Percentiles rank a stretch among this genome's conserved stretches.
Evolutionary conservation across 2,888 invertebrate genomes (phyloP).

Genomic region (Ichneumoninae sp.): DNA sequence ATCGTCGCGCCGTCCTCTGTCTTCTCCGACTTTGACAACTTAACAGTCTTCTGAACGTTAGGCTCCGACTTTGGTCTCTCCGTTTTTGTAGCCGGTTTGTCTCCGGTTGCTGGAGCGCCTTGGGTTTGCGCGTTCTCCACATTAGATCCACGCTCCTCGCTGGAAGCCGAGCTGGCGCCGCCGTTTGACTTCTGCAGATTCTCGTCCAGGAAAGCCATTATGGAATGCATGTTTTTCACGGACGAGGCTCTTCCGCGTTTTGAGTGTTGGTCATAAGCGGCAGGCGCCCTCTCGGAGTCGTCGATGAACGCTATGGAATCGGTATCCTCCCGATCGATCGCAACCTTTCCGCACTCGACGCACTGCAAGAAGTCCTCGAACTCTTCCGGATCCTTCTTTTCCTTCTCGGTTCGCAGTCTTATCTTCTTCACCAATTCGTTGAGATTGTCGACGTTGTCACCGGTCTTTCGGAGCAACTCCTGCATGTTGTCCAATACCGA

Average conservation of each 20-base stretch:
- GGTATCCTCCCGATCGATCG: neutral
- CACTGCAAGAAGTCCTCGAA: conserved; percentile 66
- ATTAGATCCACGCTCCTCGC: neutral
- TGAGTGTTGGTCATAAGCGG: conserved; percentile 55
- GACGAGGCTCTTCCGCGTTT: conserved; percentile 41
- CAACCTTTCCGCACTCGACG: conserved; percentile 69
- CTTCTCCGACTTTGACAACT: conserved; percentile 22
- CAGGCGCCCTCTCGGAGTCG: conserved; percentile 22
- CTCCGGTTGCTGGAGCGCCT: neutral
- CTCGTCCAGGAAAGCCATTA: conserved; percentile 31
- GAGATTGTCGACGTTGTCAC: conserved; percentile 43
- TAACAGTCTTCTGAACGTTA: conserved; percentile 20
- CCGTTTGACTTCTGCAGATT: neutral
- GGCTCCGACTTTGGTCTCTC: conserved; percentile 12
- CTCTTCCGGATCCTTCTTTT: conserved; percentile 6
- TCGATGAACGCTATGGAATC: conserved; percentile 14
- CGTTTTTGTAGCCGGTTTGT: neutral
- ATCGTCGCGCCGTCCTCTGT: conserved; percentile 21
- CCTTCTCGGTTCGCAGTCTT: conserved; percentile 14
- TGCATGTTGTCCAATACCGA: conserved; percentile 56
- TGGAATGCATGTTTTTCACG: conserved; percentile 29
- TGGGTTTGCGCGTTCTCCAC: neutral
- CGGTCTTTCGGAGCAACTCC: conserved; percentile 32
- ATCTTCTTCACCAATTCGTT: conserved; percentile 45
- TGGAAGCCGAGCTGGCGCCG: neutral